phyloP scores from a whole-genome alignment of 2,888 invertebrate species.

The Nycteola revayana region DNA sequence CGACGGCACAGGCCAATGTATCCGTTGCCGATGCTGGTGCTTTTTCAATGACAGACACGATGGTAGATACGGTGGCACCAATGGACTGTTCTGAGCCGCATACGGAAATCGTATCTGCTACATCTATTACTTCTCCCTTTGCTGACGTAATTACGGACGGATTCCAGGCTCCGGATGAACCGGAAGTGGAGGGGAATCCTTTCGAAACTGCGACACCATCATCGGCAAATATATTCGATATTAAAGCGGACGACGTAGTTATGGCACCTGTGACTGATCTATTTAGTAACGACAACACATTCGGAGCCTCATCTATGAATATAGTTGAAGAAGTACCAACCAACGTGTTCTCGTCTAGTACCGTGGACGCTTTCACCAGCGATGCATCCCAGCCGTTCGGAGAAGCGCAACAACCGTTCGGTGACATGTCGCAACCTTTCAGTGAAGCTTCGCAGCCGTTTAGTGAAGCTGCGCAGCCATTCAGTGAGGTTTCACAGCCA shows the following conservation, averaged over 20 bases:
- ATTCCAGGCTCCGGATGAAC: conserved; percentile 25
- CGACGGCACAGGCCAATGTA: no score
- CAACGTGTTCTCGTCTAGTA: conserved; percentile 36
- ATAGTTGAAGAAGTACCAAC: conserved; percentile 20
- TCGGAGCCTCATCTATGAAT: conserved; percentile 19
- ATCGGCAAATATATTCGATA: conserved; percentile 43
- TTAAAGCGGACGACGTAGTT: conserved; percentile 38
- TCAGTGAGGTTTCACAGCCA: conserved; percentile 15
- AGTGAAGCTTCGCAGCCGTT: background rate
- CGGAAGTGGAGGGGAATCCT: conserved; percentile 58
- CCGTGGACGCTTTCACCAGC: conserved; percentile 25
- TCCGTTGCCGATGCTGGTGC: background rate
- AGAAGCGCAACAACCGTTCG: background rate
- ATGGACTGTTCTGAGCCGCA: conserved; percentile 67
- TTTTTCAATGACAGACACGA: background rate
- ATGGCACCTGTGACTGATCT: conserved; percentile 30
- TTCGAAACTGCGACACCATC: conserved; percentile 47
- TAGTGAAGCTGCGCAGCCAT: background rate
- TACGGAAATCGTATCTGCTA: conserved; percentile 28
- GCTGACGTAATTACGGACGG: conserved; percentile 42
- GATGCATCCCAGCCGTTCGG: conserved; percentile 13
- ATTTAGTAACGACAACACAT: conserved; percentile 29
- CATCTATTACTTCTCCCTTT: conserved; percentile 58
- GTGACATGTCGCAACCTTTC: background rate
- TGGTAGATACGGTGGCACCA: conserved; percentile 36